phyloP scores from a whole-genome alignment of 2,888 invertebrate species.

The Terebella lapidaria region DNA sequence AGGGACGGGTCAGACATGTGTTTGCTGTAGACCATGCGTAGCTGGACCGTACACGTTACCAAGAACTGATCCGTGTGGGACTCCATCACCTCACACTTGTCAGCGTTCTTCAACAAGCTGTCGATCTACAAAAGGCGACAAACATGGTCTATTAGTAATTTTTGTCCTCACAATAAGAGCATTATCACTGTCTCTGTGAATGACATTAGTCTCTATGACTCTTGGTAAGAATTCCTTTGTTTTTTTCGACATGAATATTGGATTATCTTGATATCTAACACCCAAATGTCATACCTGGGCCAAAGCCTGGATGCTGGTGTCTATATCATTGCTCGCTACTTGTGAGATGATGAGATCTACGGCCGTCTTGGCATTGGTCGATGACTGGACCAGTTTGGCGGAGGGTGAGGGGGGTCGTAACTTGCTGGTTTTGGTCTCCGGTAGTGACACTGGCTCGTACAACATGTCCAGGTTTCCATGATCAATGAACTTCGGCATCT shows the following conservation, averaged over 20 bases:
- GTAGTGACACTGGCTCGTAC: conserved; percentile 37
- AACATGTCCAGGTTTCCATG: conserved; percentile 43
- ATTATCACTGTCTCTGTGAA: too few species aligned
- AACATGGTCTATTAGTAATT: neutral
- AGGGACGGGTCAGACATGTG: conserved; percentile 53
- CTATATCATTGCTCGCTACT: conserved; percentile 61
- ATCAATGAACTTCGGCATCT: conserved; percentile 34
- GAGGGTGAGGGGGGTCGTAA: conserved; percentile 41
- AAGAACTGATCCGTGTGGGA: conserved; percentile 68
- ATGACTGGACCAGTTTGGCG: conserved; percentile 31
- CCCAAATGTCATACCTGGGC: conserved; percentile 57
- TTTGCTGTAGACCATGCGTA: conserved; percentile 58
- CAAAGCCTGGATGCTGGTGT: conserved; percentile 64
- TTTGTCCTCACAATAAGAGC: neutral
- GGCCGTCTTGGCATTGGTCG: conserved; percentile 48
- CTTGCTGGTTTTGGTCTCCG: too few species aligned
- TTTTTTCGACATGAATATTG: too few species aligned
- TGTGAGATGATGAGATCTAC: conserved; percentile 61
- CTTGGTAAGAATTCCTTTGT: too few species aligned
- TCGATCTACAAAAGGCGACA: conserved; percentile 58
- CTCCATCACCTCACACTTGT: conserved; percentile 48
- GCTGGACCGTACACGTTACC: conserved; percentile 63
- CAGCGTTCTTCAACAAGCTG: conserved; percentile 59
- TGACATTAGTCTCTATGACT: too few species aligned
- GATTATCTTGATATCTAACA: too few species aligned